Evolutionary conservation across 2,888 invertebrate genomes (phyloP).

Genomic region (Neoaliturus tenellus): DNA sequence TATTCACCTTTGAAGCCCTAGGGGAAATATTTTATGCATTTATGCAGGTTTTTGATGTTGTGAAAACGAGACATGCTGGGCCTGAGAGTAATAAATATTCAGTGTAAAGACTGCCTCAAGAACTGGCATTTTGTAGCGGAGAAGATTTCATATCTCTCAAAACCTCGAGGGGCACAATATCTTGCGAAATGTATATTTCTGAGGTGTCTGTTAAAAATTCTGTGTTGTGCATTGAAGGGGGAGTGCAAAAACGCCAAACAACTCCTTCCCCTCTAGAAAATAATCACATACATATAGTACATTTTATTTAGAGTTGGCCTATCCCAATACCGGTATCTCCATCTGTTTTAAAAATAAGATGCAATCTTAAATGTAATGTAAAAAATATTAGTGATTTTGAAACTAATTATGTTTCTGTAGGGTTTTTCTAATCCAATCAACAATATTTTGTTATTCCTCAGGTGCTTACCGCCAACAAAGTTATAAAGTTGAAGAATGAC

Average conservation of each 20-base stretch:
- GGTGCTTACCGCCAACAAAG: no score
- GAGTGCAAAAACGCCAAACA: neutral
- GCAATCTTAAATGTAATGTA: no score
- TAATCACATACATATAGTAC: no score
- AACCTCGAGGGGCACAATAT: constrained; percentile 16
- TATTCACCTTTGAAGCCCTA: neutral
- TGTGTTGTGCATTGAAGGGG: neutral
- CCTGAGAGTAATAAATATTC: constrained; percentile 30
- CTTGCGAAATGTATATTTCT: neutral
- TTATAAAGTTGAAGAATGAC: no score
- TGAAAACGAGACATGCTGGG: constrained; percentile 15
- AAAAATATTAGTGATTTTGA: no score
- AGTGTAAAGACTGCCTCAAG: constrained; percentile 14
- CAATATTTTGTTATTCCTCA: no score
- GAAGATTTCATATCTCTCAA: constrained; percentile 16
- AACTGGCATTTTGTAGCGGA: constrained; percentile 13
- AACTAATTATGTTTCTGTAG: no score
- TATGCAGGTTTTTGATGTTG: constrained; percentile 25
- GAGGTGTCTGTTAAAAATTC: neutral
- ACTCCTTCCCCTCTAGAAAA: no score
- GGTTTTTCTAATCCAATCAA: no score
- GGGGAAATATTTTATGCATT: constrained; percentile 8
- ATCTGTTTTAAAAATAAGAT: no score
- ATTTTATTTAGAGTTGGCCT: no score
- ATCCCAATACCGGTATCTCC: no score